Evolutionary conservation across 2,888 invertebrate species (phyloP), one percentile per base, ranked within the genome.

Genomic region (Graphium colonna): DNA sequence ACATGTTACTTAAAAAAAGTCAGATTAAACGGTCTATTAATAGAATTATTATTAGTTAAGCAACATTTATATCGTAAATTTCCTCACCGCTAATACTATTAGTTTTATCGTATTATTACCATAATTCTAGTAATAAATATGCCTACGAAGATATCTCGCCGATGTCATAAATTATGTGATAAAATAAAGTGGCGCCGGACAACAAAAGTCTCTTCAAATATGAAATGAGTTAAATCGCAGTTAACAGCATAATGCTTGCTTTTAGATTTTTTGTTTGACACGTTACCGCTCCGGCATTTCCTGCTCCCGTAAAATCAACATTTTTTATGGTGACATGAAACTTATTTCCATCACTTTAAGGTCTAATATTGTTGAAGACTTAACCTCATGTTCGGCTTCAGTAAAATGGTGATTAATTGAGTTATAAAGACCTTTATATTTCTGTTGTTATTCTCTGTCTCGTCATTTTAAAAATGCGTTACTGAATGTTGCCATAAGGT

Each of bases 171-270:
- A 77, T 75, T 64, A 69, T 65, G 69, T 64, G 65, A 75, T 79
- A 79, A 80, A 85, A 81, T 82, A 79, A 86, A 87, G 78, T 81
- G 80, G 70, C 66, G 68, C 68, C 68, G 64, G 69, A 79, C 79
- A 79, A 75, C 78, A 77, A 69, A 73, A 79, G 80, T 82, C 79
- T 65, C 68, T 76, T 82, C 73, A 79, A 82, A 86, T 86, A 86
- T 86, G 82, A 86, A 82, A 85, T 82, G 82, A 80, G 82, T 86
- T 84, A 85, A 85, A 84, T 82, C 79, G 81, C 78, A 79, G 79
- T 80, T 83, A 86, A 82, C 79, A 84, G 79, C 75, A 79, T 86
- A 82, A 85, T 80, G 81, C 73, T 71, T 73, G 82, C 82, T 82
- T 79, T 82, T 79, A 82, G 75, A 83, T 78, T 84, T 86, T 86